Percentiles rank a stretch among this genome's conserved stretches.
Conservation (phyloP, 2,888 invertebrate species). For the Limnephilus marmoratus region DNA sequence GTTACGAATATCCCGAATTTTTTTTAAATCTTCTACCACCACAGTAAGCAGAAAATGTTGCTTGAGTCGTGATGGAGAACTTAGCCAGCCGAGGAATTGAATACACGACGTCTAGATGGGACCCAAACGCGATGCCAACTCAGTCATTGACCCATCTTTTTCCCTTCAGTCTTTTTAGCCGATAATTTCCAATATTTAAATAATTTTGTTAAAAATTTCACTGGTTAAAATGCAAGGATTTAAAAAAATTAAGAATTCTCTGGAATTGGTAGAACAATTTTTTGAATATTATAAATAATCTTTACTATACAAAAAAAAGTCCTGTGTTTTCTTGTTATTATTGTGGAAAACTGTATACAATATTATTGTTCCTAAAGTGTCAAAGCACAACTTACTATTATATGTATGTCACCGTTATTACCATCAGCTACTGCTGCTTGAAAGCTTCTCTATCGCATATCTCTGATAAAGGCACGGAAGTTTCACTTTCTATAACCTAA, state of each 20-base stretch:
- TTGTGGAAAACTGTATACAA: neutral
- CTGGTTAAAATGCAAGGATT: too few relatives aligned
- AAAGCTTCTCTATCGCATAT: neutral
- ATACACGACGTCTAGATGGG: too few relatives aligned
- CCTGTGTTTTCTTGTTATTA: neutral
- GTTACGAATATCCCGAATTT: too few relatives aligned
- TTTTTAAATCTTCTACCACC: too few relatives aligned
- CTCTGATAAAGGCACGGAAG: neutral
- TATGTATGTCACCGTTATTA: neutral
- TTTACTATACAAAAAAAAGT: neutral
- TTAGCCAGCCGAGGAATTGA: too few relatives aligned
- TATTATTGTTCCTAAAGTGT: neutral
- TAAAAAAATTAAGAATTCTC: neutral
- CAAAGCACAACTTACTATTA: neutral
- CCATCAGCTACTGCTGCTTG: neutral
- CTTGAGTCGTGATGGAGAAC: too few relatives aligned
- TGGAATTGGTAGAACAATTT: neutral
- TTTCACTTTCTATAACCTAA: neutral
- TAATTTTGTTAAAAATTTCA: neutral
- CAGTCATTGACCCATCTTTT: neutral
- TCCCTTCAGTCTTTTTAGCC: neutral
- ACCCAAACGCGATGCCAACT: too few relatives aligned
- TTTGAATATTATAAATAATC: neutral
- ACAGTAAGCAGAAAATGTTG: too few relatives aligned
- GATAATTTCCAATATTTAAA: neutral